Conservation (phyloP, 1,140 invertebrate genomes). For the Diorhabda sublineata region DNA sequence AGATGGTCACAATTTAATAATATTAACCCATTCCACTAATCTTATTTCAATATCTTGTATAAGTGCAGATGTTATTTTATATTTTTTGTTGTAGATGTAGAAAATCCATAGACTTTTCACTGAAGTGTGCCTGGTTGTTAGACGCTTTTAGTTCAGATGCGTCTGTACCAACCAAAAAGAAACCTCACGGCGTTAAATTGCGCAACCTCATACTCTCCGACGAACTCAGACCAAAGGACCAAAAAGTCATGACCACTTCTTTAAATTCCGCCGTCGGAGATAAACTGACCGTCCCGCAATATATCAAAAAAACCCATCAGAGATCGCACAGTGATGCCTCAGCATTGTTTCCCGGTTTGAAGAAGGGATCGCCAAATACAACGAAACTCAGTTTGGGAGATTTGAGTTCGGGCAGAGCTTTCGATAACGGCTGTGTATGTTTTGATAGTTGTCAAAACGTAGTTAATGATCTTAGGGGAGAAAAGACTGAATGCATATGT, state of each 20-base stretch:
- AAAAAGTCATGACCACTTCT: slow-evolving; percentile 28
- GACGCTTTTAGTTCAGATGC: slow-evolving; percentile 88
- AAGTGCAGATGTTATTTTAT: no score
- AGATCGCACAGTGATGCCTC: slow-evolving; percentile 57
- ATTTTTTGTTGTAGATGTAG: slow-evolving; percentile 68
- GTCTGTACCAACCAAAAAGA: slow-evolving; percentile 65
- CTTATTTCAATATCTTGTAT: no score
- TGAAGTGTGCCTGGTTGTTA: slow-evolving; percentile 92
- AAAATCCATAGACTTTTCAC: slow-evolving; percentile 89
- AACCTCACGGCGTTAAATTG: slow-evolving; percentile 81
- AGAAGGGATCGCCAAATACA: slow-evolving; percentile 46
- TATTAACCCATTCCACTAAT: no score
- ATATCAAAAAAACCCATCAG: slow-evolving; percentile 60
- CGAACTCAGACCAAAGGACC: slow-evolving; percentile 64
- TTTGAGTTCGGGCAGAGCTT: slow-evolving; percentile 86
- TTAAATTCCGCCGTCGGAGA: slow-evolving; percentile 9
- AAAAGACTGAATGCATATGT: slow-evolving; percentile 69
- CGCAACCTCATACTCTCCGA: slow-evolving; percentile 85
- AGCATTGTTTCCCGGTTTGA: slow-evolving; percentile 23
- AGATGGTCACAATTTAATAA: no score
- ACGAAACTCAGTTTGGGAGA: slow-evolving; percentile 78
- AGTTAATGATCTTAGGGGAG: slow-evolving; percentile 69
- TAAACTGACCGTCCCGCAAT: slow-evolving; percentile 25
- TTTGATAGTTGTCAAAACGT: slow-evolving; percentile 60
- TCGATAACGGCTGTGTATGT: slow-evolving; percentile 94